Evolutionary conservation across 2,797 vertebrate species (phyloP).

Genomic region (Enteromius argenteus): DNA sequence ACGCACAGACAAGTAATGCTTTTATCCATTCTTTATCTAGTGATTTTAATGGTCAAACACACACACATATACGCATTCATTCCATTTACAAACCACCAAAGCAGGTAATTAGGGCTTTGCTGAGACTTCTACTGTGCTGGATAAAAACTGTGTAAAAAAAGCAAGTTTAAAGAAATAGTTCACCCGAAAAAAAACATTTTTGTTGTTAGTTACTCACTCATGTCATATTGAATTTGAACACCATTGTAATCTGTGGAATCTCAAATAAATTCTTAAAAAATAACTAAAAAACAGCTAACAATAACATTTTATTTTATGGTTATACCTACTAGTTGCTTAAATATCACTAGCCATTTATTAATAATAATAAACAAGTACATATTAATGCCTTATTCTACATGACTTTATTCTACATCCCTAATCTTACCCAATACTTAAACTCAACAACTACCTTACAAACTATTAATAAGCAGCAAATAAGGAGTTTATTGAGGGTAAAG

Average conservation of each 20-base stretch:
- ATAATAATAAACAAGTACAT: no score
- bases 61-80: not conserved
- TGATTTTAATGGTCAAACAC: conserved; percentile 7
- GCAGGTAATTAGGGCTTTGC: conserved; percentile 18
- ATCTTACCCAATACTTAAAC: no score
- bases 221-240: not conserved
- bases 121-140: not conserved
- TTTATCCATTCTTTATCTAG: not conserved
- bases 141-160: not conserved
- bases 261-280: not conserved
- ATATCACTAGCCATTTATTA: no score
- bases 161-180: not conserved
- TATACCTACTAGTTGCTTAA: no score
- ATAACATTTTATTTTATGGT: no score
- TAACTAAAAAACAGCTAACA: no score
- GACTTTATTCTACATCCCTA: no score
- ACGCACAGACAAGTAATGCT: not conserved
- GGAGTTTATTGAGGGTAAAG: no score
- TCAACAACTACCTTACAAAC: no score
- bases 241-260: not conserved
- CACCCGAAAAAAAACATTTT: fast-evolving
- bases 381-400: no score
- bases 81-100: conserved; percentile 14
- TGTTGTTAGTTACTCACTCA: not conserved
- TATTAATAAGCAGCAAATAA: no score